Evolutionary conservation across 2,113 vertebrate genomes (phyloP), one percentile per base, ranked within the genome.

Genomic region (Otus sunia): DNA sequence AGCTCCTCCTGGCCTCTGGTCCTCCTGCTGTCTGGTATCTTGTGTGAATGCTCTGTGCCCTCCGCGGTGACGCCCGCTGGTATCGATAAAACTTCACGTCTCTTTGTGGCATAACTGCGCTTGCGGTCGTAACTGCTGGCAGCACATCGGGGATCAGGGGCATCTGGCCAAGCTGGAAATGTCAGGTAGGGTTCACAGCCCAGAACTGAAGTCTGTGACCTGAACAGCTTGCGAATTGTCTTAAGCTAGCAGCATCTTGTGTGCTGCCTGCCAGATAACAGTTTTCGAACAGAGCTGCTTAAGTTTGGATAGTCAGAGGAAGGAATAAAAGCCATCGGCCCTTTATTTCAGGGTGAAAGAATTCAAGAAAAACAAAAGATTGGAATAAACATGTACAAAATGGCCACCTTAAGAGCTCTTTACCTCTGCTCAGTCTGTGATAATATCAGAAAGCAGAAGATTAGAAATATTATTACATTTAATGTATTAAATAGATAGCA

Each of bases 51-150:
- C 17, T 15, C 41, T 43, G 67, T 22, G 3, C 56, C 20, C 58
- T 26, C 27, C 0, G 3, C 5, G 23, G 58, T 50, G 83, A 36
- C 2, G 2, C 12, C 39, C 4, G 3, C 49, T 1, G 0, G 9
- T 16, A 1, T 27, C 3, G 4, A 9, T 4, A 16, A 12, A 59
- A 3, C 36, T 29, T 64, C 8, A 0, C 2, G 0, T 63, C 21
- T 30, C 27, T 10, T 15, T 3, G 21, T 25, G 73, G 21, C 0
- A 0, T 12, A 4, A 1, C 50, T 32, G 69, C 1, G 1, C 62
- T 2, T 9, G 30, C 0, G 0, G 37, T 9, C 1, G 8, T 15
- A 41, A 64, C 59, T 62, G 55, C 86, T n/a, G 63, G 64, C 45
- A 45, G 74, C 29, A 3, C 3, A 1, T 0, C 1, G 5, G 34